phyloP scores from a whole-genome alignment of 2,113 vertebrate species.

The Sardina pilchardus region DNA sequence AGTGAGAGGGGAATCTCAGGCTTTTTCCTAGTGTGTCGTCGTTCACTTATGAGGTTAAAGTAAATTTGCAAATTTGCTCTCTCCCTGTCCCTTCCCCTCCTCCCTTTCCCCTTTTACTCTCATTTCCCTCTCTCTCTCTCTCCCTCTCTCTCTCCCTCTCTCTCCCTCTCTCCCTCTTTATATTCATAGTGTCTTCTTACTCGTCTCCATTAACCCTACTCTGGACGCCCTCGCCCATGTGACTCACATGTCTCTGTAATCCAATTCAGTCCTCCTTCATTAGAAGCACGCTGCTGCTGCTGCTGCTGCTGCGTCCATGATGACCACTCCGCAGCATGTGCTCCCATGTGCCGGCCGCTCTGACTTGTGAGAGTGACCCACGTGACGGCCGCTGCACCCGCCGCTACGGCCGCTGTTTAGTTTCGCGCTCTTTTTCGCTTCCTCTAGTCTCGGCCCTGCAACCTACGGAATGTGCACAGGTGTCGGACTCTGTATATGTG shows the following conservation, averaged over 20 bases:
- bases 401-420: background rate
- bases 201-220: background rate
- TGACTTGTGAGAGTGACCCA: background rate
- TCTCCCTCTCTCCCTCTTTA: conserved; percentile 3
- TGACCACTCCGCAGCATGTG: background rate
- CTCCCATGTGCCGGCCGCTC: background rate
- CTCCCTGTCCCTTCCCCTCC: background rate
- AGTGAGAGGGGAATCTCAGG: too few relatives aligned
- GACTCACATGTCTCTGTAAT: conserved; percentile 69
- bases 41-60: background rate
- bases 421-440: background rate
- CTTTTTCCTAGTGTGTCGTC: background rate
- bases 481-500: background rate
- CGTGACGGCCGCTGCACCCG: background rate
- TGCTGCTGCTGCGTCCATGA: background rate
- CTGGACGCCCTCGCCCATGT: conserved; percentile 43
- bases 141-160: background rate
- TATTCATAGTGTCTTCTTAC: background rate
- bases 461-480: background rate
- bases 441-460: background rate
- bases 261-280: conserved; percentile 58
- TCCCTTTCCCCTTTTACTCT: background rate
- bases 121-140: background rate
- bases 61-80: background rate
- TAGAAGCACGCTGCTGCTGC: conserved; percentile 42